Evolutionary conservation across 2,797 vertebrate species (phyloP).

Genomic region (Esox masquinongy): DNA sequence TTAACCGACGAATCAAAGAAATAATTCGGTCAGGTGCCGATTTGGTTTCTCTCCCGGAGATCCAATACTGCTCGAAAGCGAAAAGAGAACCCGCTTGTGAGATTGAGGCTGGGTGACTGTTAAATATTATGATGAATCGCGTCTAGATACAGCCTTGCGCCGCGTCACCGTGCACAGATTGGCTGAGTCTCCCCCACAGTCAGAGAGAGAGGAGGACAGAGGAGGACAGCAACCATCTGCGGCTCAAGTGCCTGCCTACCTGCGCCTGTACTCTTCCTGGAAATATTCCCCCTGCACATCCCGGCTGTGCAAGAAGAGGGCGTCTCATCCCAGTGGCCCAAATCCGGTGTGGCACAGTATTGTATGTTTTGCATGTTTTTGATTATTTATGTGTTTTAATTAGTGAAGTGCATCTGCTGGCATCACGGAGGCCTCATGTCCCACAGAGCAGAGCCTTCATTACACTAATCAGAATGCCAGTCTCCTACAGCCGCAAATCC

Average conservation of each 20-base stretch:
- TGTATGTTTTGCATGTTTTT: neutral
- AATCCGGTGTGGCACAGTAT: neutral
- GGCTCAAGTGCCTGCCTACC: conserved; percentile 8
- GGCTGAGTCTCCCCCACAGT: conserved; percentile 64
- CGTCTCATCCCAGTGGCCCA: conserved; percentile 69
- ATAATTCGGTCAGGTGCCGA: conserved; percentile 73
- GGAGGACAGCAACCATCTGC: conserved; percentile 57
- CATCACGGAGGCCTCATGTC: conserved; percentile 33
- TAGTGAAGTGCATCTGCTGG: conserved; percentile 57
- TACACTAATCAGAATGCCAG: neutral
- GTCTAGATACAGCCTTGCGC: conserved; percentile 83
- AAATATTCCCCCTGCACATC: conserved; percentile 78
- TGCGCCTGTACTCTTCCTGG: conserved; percentile 48
- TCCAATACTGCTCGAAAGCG: conserved; percentile 22
- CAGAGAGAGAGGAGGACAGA: neutral
- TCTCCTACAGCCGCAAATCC: neutral
- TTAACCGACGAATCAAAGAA: conserved; percentile 23
- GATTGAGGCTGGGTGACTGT: conserved; percentile 79
- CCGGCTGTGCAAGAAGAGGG: conserved; percentile 80
- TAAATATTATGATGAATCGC: conserved; percentile 86
- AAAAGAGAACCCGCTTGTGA: conserved; percentile 60
- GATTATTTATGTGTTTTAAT: neutral
- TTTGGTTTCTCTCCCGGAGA: conserved; percentile 53
- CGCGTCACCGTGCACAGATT: conserved; percentile 89
- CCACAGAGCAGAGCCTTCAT: neutral